A percentile compares a stretch with the other conserved stretches of the same genome.
These are phyloP conservation scores for Aphrocallistes beatrix DNA, from an alignment of 37 sponge, comb jelly and placozoan genomes.

Conservation along the genomic window DNA sequence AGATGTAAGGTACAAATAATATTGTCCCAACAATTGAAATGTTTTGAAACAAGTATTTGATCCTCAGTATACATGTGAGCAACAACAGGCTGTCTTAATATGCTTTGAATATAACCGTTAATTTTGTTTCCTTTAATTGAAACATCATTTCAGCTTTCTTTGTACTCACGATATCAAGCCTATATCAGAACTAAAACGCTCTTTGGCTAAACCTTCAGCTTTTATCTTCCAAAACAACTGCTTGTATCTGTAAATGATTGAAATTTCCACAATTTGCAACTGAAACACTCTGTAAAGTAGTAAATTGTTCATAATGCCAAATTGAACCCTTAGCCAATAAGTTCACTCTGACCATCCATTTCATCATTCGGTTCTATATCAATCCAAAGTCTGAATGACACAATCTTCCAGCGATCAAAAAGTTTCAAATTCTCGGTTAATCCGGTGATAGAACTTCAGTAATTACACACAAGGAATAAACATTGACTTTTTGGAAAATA, in stretches of 20 bases:
- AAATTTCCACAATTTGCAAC: constrained; percentile 1
- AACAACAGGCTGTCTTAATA: too few relatives aligned
- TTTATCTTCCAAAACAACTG: constrained; percentile 2
- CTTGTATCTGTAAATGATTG: not conserved
- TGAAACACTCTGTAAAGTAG: not conserved
- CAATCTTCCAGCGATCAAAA: too few relatives aligned
- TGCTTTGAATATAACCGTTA: too few relatives aligned
- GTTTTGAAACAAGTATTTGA: too few relatives aligned
- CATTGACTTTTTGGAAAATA: too few relatives aligned
- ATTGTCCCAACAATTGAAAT: too few relatives aligned
- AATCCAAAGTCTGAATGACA: not conserved
- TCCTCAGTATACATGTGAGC: too few relatives aligned
- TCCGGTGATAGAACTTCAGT: too few relatives aligned
- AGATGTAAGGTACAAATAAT: too few relatives aligned
- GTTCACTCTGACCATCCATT: not conserved
- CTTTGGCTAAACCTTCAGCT: not conserved
- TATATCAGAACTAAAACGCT: not conserved
- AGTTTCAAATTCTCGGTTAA: too few relatives aligned
- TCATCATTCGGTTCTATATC: not conserved
- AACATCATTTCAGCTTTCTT: not conserved
- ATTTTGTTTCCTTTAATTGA: too few relatives aligned
- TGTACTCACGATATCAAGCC: not conserved
- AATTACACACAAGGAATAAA: too few relatives aligned
- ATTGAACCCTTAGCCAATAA: not conserved
- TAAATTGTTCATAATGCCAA: not conserved